Evolutionary conservation across 37 sponge, comb jelly and placozoan genomes (phyloP).

Genomic region (Mnemiopsis leidyi): DNA sequence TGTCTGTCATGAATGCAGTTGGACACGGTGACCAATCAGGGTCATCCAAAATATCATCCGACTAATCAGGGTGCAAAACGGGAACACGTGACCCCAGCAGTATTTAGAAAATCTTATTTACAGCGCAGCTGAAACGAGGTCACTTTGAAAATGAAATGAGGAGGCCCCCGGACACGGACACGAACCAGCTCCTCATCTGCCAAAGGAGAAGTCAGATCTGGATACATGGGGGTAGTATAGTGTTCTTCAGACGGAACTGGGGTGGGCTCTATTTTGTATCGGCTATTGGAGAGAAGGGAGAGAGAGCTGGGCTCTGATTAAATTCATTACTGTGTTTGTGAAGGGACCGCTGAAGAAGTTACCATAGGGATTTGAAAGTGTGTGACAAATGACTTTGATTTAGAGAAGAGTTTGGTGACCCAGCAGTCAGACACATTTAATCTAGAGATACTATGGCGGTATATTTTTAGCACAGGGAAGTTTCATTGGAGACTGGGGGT

Average conservation of each 20-base stretch:
- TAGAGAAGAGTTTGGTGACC: background rate
- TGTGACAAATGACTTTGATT: background rate
- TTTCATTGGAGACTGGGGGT: background rate
- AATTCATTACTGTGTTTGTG: background rate
- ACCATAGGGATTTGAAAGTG: background rate
- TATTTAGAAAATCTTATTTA: conserved; percentile 39
- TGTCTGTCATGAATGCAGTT: conserved; percentile 2
- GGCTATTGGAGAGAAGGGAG: background rate
- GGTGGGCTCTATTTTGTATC: no score
- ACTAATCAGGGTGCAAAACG: background rate
- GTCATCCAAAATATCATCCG: background rate
- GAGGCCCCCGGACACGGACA: background rate
- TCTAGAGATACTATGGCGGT: background rate
- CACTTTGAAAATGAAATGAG: background rate
- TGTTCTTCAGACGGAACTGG: background rate
- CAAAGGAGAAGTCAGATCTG: background rate
- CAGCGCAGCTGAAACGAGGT: background rate
- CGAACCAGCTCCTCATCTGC: background rate
- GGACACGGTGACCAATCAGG: background rate
- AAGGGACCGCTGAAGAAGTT: background rate
- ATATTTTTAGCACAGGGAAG: background rate
- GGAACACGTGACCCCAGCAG: background rate
- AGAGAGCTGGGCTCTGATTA: background rate
- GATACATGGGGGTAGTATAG: background rate
- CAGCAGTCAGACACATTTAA: background rate